These are phyloP conservation scores for Grammomys surdaster DNA, from an alignment of 2,113 vertebrate genomes.

Conservation along the genomic window DNA sequence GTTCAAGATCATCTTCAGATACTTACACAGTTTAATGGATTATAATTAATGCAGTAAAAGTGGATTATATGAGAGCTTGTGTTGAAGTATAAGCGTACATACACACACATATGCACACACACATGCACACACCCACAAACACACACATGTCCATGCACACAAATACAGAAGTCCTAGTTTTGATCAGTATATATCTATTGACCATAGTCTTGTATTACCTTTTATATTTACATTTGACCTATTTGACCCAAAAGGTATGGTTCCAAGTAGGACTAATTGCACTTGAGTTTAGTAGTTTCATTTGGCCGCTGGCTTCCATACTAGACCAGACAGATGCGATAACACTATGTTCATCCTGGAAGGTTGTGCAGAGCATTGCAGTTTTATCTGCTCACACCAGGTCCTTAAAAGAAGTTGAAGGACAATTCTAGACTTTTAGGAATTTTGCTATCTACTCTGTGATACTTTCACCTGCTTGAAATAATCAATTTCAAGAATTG, in stretches of 20 bases:
- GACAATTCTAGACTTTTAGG: neutral
- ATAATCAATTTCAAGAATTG: neutral
- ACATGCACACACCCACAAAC: neutral
- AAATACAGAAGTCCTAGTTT: neutral
- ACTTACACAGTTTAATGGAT: neutral
- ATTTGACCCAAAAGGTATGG: neutral
- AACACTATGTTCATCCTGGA: neutral
- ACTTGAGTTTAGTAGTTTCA: neutral
- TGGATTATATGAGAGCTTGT: neutral
- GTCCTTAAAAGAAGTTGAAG: neutral
- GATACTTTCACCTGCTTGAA: neutral
- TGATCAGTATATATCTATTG: neutral
- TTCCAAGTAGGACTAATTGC: neutral
- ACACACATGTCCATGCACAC: neutral
- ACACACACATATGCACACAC: neutral
- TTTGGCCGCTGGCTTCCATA: neutral
- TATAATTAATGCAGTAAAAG: too few relatives aligned
- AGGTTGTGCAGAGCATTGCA: neutral
- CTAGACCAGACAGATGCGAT: fast-evolving
- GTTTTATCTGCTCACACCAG: neutral
- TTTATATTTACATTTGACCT: neutral
- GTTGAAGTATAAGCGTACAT: too few relatives aligned
- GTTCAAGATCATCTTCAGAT: neutral
- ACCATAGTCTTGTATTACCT: neutral
- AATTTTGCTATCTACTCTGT: neutral